Conservation (phyloP, 2,888 invertebrate genomes). For the Metacarcinus magister region DNA sequence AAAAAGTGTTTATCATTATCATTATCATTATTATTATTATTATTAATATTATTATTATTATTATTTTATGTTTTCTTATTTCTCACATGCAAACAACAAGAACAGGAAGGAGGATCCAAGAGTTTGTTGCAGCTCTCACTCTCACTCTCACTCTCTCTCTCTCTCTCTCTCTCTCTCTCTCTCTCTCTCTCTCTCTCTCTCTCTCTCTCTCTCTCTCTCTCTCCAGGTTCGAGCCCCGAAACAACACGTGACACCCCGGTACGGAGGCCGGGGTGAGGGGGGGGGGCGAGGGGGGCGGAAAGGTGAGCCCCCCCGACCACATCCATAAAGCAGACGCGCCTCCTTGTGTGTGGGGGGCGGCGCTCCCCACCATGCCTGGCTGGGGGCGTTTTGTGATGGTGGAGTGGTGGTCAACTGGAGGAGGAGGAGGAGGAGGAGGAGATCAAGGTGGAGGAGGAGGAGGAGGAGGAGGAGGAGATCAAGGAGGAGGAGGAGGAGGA, state of each 20-base stretch:
- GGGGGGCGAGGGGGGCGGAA: background rate
- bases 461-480: conserved; percentile 10
- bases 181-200: conserved; percentile 30
- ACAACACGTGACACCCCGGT: background rate
- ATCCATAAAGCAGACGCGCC: background rate
- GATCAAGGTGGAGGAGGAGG: background rate
- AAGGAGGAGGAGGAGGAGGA: background rate
- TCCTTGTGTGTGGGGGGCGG: background rate
- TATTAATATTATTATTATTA: conserved; percentile 22
- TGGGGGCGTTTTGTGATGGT: background rate
- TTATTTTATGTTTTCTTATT: conserved; percentile 36
- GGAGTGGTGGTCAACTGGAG: background rate
- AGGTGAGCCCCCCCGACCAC: background rate
- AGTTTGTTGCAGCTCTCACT: background rate
- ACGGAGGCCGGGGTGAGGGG: background rate
- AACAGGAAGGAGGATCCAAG: background rate
- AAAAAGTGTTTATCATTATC: background rate
- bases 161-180: conserved; percentile 18
- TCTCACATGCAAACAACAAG: conserved; percentile 53
- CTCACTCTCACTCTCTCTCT: conserved; percentile 42
- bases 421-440: conserved; percentile 36
- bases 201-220: conserved; percentile 26
- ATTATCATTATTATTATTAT: conserved; percentile 34
- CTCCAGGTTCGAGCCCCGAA: background rate
- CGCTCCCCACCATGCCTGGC: background rate